Evolutionary conservation across 2,113 vertebrate species (phyloP).

Genomic region (Panurus biarmicus): DNA sequence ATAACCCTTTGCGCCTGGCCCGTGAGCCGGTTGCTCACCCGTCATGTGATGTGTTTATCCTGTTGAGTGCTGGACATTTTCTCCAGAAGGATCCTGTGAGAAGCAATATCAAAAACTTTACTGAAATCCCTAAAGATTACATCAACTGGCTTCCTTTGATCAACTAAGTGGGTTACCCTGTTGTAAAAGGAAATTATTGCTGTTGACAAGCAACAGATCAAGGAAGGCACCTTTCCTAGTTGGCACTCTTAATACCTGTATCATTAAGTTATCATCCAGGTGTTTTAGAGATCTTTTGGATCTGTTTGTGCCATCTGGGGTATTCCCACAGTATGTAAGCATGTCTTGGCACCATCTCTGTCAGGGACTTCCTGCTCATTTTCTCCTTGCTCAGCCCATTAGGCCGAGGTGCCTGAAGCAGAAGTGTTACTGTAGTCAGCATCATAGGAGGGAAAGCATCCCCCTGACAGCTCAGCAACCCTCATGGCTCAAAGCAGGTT

Average conservation of each 20-base stretch:
- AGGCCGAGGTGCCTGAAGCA: not conserved
- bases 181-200: not conserved
- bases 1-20: not conserved
- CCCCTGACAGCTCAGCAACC: not conserved
- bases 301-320: not conserved
- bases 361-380: not conserved
- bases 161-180: not conserved
- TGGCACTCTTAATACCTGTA: not conserved
- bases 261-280: not conserved
- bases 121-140: not conserved
- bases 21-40: not conserved
- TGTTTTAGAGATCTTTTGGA: not conserved
- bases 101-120: not conserved
- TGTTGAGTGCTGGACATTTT: not conserved
- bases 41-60: not conserved
- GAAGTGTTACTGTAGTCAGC: not conserved
- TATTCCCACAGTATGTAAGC: not conserved
- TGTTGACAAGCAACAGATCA: not conserved
- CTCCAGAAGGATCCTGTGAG: not conserved
- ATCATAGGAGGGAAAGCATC: not conserved
- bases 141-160: not conserved
- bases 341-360: not conserved
- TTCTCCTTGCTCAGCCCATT: not conserved
- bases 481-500: not conserved
- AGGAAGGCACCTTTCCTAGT: not conserved